phyloP scores from a whole-genome alignment of 2,888 invertebrate genomes.

The Perithous albicinctus region DNA sequence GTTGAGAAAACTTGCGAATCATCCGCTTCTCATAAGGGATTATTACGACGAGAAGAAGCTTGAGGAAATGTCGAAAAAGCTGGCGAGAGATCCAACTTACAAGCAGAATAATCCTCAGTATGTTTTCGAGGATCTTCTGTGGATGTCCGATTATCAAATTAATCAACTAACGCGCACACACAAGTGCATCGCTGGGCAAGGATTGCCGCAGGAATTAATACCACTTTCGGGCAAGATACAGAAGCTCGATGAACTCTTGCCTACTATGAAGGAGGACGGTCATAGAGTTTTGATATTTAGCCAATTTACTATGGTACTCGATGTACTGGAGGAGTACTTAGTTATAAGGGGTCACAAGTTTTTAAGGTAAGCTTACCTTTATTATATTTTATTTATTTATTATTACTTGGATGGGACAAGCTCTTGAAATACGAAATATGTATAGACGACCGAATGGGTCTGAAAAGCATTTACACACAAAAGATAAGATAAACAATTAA shows the following conservation, averaged over 20 bases:
- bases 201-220: slow-evolving; percentile 90
- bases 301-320: slow-evolving; percentile 98
- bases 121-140: slow-evolving; percentile 94
- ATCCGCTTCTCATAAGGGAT: slow-evolving; percentile 93
- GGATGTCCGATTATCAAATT: slow-evolving; percentile 97
- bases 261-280: slow-evolving; percentile 89
- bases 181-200: slow-evolving; percentile 87
- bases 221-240: slow-evolving; percentile 94
- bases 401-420: too few species aligned
- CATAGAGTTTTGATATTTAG: slow-evolving; percentile 97
- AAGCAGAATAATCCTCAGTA: slow-evolving; percentile 92
- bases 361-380: slow-evolving; percentile 83
- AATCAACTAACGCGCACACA: slow-evolving; percentile 91
- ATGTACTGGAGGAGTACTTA: slow-evolving; percentile 96
- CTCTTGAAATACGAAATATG: neutral
- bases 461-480: too few species aligned
- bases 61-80: slow-evolving; percentile 88
- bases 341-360: slow-evolving; percentile 90
- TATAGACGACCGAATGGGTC: too few species aligned
- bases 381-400: neutral
- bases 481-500: too few species aligned
- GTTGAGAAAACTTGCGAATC: slow-evolving; percentile 96
- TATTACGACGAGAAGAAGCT: slow-evolving; percentile 89
- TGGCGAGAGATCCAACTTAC: slow-evolving; percentile 89
- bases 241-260: slow-evolving; percentile 91